phyloP scores from a whole-genome alignment of 2,113 vertebrate species.

The Tyrannus savana region DNA sequence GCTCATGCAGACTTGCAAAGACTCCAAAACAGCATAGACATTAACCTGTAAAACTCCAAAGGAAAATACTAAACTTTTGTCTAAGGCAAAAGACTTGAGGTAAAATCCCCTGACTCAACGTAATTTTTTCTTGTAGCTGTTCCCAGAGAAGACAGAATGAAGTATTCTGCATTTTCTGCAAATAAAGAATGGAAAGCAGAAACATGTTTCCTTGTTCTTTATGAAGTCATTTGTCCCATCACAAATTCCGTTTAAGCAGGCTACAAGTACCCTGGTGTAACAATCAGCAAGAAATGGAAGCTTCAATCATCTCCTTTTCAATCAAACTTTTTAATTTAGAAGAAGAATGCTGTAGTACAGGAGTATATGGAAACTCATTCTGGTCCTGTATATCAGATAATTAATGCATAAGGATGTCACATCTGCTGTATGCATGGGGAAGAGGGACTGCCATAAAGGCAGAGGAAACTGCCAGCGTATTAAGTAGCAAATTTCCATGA shows the following conservation, averaged over 20 bases:
- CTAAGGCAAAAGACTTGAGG: not conserved
- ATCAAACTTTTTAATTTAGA: conserved; percentile 55
- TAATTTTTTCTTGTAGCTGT: not conserved
- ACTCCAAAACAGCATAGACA: not conserved
- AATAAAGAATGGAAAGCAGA: not conserved
- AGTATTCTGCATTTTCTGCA: not conserved
- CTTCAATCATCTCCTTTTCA: conserved; percentile 52
- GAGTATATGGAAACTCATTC: conserved; percentile 10
- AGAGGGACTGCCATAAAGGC: not conserved
- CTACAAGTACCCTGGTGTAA: not conserved
- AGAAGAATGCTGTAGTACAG: not conserved
- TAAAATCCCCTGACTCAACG: not conserved
- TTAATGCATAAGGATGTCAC: conserved; percentile 5
- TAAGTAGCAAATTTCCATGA: conserved; percentile 7
- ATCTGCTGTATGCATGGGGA: not conserved
- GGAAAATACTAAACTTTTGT: not conserved
- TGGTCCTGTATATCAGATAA: conserved; percentile 19
- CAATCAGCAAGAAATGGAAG: conserved; percentile 36
- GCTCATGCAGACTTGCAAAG: not conserved
- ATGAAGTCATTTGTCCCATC: not conserved
- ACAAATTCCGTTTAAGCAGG: conserved; percentile 19
- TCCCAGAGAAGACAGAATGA: not conserved
- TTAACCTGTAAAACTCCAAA: not conserved
- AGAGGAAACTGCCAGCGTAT: not conserved
- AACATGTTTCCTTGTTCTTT: not conserved